These are phyloP conservation scores for Automeris io DNA, from an alignment of 2,888 invertebrate species.

Conservation along the genomic window DNA sequence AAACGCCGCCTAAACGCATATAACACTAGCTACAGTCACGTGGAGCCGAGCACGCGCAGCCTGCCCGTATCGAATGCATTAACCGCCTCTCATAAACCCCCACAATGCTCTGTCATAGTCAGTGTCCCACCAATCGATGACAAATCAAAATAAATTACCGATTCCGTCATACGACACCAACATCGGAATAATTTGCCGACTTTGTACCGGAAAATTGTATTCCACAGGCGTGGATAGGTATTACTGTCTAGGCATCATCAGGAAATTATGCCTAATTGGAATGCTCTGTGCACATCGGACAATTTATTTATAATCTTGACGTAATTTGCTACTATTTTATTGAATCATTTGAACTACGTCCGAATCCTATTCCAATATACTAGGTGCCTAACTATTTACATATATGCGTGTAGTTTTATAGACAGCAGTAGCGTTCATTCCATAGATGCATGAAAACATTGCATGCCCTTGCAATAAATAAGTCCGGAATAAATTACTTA, in stretches of 20 bases:
- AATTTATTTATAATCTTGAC: constrained; percentile 5
- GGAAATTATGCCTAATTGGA: constrained; percentile 30
- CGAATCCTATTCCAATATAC: too few species aligned
- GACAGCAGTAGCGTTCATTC: too few species aligned
- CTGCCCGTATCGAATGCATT: constrained; percentile 57
- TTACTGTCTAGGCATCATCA: constrained; percentile 31
- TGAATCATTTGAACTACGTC: too few species aligned
- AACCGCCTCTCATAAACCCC: constrained; percentile 43
- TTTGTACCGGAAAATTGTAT: constrained; percentile 48
- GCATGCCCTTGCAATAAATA: too few species aligned
- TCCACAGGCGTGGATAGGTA: constrained; percentile 18
- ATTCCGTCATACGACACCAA: constrained; percentile 65
- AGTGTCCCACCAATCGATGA: constrained; percentile 48
- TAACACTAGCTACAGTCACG: constrained; percentile 27
- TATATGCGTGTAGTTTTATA: too few species aligned
- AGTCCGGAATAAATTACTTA: too few species aligned
- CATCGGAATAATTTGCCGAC: constrained; percentile 62
- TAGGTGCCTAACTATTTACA: too few species aligned
- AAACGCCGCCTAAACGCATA: neutral
- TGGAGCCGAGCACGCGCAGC: constrained; percentile 39
- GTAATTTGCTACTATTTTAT: neutral
- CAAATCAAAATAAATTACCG: constrained; percentile 60
- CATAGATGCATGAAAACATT: too few species aligned
- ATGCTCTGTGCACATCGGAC: constrained; percentile 24
- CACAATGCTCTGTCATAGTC: constrained; percentile 51